Conservation (phyloP, 2,888 invertebrate genomes). For the Tanytarsus gracilentus region DNA sequence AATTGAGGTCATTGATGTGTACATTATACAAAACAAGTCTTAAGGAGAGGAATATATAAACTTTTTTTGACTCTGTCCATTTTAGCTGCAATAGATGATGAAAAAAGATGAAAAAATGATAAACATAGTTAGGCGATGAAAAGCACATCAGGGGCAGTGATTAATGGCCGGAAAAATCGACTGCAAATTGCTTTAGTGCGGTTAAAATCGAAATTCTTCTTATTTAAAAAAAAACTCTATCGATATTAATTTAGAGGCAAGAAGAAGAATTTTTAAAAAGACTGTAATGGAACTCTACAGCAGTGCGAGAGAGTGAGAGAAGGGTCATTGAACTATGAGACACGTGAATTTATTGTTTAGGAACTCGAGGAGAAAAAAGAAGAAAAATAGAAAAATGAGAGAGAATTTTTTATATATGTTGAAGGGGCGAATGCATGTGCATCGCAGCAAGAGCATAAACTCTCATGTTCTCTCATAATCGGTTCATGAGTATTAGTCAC, state of each 20-base stretch:
- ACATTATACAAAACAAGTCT: not conserved
- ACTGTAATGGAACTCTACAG: constrained; percentile 25
- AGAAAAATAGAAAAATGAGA: constrained; percentile 4
- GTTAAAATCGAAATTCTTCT: too few relatives aligned
- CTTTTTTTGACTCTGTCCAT: not conserved
- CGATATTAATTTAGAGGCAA: not conserved
- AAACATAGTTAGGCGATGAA: too few relatives aligned
- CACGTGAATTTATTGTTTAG: constrained; percentile 28
- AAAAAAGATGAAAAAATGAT: constrained; percentile 13
- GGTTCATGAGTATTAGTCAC: too few relatives aligned
- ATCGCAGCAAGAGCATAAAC: not conserved
- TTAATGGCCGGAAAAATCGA: constrained; percentile 6
- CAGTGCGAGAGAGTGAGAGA: constrained; percentile 7
- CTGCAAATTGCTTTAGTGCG: too few relatives aligned
- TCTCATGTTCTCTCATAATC: too few relatives aligned
- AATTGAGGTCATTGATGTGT: constrained; percentile 8
- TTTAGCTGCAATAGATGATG: not conserved
- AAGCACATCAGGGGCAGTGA: too few relatives aligned
- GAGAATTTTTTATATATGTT: constrained; percentile 2
- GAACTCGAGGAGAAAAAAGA: constrained; percentile 18
- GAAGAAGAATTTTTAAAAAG: not conserved
- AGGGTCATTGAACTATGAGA: constrained; percentile 22
- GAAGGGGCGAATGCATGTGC: constrained; percentile 23
- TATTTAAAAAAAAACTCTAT: not conserved
- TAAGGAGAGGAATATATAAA: not conserved